Conservation (phyloP, 2,797 vertebrate genomes). For the Protosalanx chinensis region DNA sequence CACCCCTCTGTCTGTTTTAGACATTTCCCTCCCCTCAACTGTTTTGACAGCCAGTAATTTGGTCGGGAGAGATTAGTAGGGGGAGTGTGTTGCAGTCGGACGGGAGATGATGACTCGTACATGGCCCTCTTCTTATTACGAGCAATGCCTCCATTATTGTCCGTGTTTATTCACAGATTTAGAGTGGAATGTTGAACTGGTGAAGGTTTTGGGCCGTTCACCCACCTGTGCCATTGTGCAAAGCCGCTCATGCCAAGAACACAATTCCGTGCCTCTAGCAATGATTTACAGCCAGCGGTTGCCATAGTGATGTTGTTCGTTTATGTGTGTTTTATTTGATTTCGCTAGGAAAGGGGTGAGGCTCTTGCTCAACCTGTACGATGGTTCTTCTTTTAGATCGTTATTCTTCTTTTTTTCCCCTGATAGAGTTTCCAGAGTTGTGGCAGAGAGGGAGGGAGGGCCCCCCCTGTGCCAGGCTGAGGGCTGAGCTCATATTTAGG, state of each 20-base stretch:
- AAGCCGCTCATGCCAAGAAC: conserved; percentile 13
- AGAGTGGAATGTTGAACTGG: conserved; percentile 52
- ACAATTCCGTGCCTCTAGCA: conserved; percentile 29
- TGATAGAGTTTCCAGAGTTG: background rate
- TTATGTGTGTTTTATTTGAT: conserved; percentile 32
- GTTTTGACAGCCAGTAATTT: conserved; percentile 73
- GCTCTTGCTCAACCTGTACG: conserved; percentile 25
- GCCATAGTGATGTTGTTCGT: conserved; percentile 50
- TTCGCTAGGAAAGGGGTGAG: conserved; percentile 31
- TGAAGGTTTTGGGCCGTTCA: conserved; percentile 39
- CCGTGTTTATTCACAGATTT: conserved; percentile 21
- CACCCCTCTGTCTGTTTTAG: conserved; percentile 59
- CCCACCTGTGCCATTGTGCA: conserved; percentile 27
- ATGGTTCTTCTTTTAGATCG: background rate
- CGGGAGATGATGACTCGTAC: conserved; percentile 45
- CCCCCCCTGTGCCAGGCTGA: conserved; percentile 24
- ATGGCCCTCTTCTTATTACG: conserved; percentile 50
- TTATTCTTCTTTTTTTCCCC: background rate
- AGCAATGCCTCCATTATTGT: conserved; percentile 54
- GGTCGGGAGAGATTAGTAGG: conserved; percentile 64
- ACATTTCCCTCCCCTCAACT: conserved; percentile 60
- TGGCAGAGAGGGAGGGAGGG: conserved; percentile 27
- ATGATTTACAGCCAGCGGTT: conserved; percentile 46
- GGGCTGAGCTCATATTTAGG: conserved; percentile 45
- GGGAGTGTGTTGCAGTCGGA: conserved; percentile 63